Percentiles rank a stretch among this genome's conserved stretches.
Evolutionary conservation across 2,888 invertebrate genomes (phyloP).

Genomic region (Cartodere bifasciata): DNA sequence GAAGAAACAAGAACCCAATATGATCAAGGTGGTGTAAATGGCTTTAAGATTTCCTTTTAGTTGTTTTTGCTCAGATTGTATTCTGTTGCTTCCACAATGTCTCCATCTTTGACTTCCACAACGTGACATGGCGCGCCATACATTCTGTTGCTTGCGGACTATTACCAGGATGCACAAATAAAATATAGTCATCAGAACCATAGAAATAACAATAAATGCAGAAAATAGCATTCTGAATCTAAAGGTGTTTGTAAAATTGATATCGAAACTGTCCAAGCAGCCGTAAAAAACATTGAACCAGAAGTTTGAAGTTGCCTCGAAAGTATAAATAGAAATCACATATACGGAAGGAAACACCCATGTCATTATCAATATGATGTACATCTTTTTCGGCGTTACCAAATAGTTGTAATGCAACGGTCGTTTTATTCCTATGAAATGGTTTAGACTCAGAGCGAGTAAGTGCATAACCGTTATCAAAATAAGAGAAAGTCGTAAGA

Average conservation of each 20-base stretch:
- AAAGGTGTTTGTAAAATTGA: slow-evolving; percentile 32
- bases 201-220: slow-evolving; percentile 42
- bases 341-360: slow-evolving; percentile 44
- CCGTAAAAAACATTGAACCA: no score
- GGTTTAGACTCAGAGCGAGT: slow-evolving; percentile 49
- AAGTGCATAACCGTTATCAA: slow-evolving; percentile 50
- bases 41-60: slow-evolving; percentile 42
- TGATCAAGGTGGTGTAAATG: slow-evolving; percentile 47
- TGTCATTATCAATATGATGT: slow-evolving; percentile 37
- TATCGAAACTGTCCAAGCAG: slow-evolving; percentile 9
- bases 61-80: slow-evolving; percentile 27
- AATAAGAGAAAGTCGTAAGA: slow-evolving; percentile 43
- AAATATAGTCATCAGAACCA: slow-evolving; percentile 44
- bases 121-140: slow-evolving; percentile 34
- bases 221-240: slow-evolving; percentile 40
- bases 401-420: slow-evolving; percentile 51
- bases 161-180: slow-evolving; percentile 47
- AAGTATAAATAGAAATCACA: slow-evolving; percentile 39
- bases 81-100: slow-evolving; percentile 13
- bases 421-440: slow-evolving; percentile 53
- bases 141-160: slow-evolving; percentile 40
- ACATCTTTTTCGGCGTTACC: slow-evolving; percentile 40
- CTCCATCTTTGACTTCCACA: slow-evolving; percentile 29
- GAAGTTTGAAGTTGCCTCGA: slow-evolving; percentile 37
- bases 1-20: slow-evolving; percentile 44